phyloP scores from a whole-genome alignment of 1,140 invertebrate species.

The Lordiphosa collinella region DNA sequence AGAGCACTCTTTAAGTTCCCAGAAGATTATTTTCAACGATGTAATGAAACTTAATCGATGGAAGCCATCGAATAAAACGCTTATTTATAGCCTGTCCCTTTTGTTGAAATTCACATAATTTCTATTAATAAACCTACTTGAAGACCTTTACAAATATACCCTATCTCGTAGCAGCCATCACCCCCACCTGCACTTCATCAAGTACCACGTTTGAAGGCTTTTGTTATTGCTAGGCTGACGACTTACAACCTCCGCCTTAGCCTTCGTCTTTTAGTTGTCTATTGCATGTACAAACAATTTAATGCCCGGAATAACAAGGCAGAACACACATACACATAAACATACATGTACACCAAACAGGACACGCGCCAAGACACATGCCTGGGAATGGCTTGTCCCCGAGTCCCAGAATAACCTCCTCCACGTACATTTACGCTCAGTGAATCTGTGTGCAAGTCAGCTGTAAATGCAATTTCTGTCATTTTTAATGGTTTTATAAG shows the following conservation, averaged over 20 bases:
- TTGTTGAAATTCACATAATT: background rate
- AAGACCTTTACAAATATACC: background rate
- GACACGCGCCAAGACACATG: slow-evolving; percentile 39
- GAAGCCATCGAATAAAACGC: too few relatives aligned
- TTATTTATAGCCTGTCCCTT: too few relatives aligned
- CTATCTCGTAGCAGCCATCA: background rate
- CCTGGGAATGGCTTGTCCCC: slow-evolving; percentile 23
- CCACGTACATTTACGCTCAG: slow-evolving; percentile 2
- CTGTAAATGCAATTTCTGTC: slow-evolving; percentile 63
- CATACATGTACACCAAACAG: background rate
- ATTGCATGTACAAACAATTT: slow-evolving; percentile 61
- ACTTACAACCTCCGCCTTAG: slow-evolving; percentile 31
- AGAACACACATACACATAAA: slow-evolving; percentile 9
- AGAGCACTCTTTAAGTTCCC: too few relatives aligned
- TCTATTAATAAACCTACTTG: slow-evolving; percentile 5
- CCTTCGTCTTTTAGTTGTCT: slow-evolving; percentile 43
- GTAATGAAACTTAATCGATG: too few relatives aligned
- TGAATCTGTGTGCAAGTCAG: slow-evolving; percentile 20
- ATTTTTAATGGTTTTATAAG: slow-evolving; percentile 69
- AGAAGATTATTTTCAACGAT: too few relatives aligned
- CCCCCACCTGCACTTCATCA: slow-evolving; percentile 5
- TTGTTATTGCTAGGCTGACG: slow-evolving; percentile 67
- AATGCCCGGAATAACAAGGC: slow-evolving; percentile 63
- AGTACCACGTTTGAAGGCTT: slow-evolving; percentile 22
- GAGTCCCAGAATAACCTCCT: slow-evolving; percentile 11